Conservation (phyloP, 2,797 vertebrate species). For the Serranus cabrilla region DNA sequence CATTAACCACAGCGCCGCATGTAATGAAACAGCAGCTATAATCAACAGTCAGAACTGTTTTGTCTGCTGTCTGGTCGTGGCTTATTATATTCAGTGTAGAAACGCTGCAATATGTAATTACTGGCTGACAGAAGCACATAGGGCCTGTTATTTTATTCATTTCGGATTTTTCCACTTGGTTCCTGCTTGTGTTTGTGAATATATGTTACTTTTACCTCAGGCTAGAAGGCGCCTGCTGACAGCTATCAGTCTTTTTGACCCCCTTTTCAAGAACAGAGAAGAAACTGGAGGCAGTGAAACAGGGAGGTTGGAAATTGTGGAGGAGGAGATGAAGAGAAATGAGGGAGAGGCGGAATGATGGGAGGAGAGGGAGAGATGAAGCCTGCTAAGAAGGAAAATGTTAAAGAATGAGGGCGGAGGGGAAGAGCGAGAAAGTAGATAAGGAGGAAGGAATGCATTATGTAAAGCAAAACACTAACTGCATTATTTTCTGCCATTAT, state of each 20-base stretch:
- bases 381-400: constrained; percentile 17
- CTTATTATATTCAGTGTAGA: neutral
- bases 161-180: neutral
- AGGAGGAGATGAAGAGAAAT: constrained; percentile 55
- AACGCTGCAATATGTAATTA: neutral
- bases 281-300: constrained; percentile 34
- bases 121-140: neutral
- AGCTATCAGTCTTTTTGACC: constrained; percentile 40
- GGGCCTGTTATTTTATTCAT: neutral
- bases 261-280: constrained; percentile 40
- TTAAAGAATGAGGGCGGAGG: constrained; percentile 13
- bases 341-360: constrained; percentile 29
- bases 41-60: constrained; percentile 4
- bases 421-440: neutral
- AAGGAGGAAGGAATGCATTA: constrained; percentile 5
- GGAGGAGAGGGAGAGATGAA: constrained; percentile 24
- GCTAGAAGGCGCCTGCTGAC: constrained; percentile 32
- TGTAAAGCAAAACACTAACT: constrained; percentile 17
- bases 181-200: constrained; percentile 25
- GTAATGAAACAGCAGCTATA: constrained; percentile 19
- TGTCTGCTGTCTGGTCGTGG: neutral
- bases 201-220: constrained; percentile 28
- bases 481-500: constrained; percentile 13
- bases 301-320: constrained; percentile 42
- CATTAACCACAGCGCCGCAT: constrained; percentile 10